Base-by-base conservation (phyloP, 2,113 vertebrate species). In the Brachirus orientalis region DNA sequence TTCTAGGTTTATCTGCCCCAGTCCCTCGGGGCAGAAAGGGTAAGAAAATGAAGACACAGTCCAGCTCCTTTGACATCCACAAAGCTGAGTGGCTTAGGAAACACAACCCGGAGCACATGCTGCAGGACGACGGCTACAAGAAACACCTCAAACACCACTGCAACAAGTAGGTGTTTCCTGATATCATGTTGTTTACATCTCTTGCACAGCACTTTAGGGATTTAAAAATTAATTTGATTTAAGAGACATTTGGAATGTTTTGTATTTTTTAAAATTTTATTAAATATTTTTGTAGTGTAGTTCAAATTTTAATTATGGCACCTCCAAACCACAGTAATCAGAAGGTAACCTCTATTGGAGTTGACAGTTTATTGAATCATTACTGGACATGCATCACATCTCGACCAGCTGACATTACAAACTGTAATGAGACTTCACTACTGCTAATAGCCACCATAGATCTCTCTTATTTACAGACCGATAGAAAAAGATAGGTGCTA, bases 101-200 rank as follows among this genome's bases (percentile, higher is more conserved):
- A 51, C 97, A 99, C 77, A 99, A 99, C 82, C 98, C 98, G 8
- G 97, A 99, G 76, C 96, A 98, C 87, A 94, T 99, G 33, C 92
- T 99, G 72, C 97, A 98, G 87, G 97, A 99, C 40, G 97, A 99
- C 60, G 98, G 98, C 53, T 99, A 99, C 91, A 99, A 99, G 88
- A 99, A 99, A 72, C 98, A 99, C 82, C 94, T 99, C 80, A 98
- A 98, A 79, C 98, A 99, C 72, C 98, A 99, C 71, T 99, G 98
- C 88, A 99, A 99, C 94, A 99, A 99, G 98, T 99, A 94, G 77
- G 96, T 77, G 52, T 56, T 77, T n/a, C 1, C 19, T 28, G 13
- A 19, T 53, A 10, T 0, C 9, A 4, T 37, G 13, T 13, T 18
- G 20, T 47, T 58, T 14, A 60, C 1, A 28, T 19, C 33, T 14